Evolutionary conservation across 2,113 vertebrate genomes (phyloP).

Genomic region (Muntiacus muntjak): DNA sequence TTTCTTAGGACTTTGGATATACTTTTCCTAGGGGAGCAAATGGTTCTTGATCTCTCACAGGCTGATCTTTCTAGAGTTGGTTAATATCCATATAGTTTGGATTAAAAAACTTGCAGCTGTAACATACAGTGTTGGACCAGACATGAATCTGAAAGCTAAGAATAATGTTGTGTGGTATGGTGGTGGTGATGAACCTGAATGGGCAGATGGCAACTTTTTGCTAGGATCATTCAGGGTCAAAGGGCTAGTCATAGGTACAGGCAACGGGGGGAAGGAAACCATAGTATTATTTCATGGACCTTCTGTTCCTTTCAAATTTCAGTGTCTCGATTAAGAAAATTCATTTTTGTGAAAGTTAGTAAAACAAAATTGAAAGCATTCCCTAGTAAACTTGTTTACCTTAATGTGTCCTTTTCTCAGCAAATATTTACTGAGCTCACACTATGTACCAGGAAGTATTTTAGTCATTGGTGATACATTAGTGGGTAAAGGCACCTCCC

Average conservation of each 20-base stretch:
- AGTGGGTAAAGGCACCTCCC: background rate
- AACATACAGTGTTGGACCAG: background rate
- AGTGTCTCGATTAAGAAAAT: slow-evolving; percentile 50
- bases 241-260: background rate
- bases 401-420: background rate
- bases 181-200: background rate
- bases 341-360: background rate
- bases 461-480: background rate
- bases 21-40: background rate
- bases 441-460: background rate
- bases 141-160: background rate
- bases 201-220: slow-evolving; percentile 65
- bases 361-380: background rate
- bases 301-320: slow-evolving; percentile 55
- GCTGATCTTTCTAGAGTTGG: background rate
- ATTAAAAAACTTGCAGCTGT: background rate
- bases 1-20: background rate
- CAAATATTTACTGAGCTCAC: background rate
- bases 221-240: slow-evolving; percentile 58
- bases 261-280: background rate
- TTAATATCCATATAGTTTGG: background rate
- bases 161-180: background rate
- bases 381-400: background rate
- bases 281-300: background rate
- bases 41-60: background rate